Conservation (phyloP, 2,797 vertebrate genomes). For the Tauraco hartlaubi region DNA sequence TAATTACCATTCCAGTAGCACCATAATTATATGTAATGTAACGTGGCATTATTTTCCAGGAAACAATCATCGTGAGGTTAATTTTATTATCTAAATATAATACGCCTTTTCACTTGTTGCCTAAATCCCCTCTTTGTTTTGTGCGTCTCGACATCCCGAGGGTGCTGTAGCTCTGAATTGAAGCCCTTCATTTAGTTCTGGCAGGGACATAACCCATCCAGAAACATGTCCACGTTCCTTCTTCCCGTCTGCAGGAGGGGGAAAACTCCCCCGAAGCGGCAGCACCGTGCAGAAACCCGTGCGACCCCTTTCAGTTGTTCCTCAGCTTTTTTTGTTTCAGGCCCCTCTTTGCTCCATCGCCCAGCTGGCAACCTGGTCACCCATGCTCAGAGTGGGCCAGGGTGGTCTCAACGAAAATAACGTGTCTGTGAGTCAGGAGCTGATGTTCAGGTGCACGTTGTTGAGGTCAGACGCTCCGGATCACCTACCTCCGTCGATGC, state of each 20-base stretch:
- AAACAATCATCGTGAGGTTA: neutral
- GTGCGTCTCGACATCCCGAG: neutral
- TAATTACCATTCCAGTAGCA: conserved; percentile 1
- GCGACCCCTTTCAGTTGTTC: neutral
- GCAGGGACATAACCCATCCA: neutral
- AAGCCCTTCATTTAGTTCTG: neutral
- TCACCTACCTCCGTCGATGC: neutral
- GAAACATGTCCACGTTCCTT: neutral
- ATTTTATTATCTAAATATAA: conserved; percentile 51
- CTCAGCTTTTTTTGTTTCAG: neutral
- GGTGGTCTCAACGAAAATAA: neutral
- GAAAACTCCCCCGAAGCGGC: neutral
- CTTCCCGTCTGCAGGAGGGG: neutral
- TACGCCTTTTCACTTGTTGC: conserved; percentile 17
- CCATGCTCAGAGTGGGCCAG: neutral
- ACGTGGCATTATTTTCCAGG: conserved; percentile 19
- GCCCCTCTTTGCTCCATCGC: neutral
- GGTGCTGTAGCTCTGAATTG: conserved; percentile 2
- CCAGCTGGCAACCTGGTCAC: neutral
- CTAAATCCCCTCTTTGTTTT: conserved; percentile 38
- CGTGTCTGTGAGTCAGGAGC: accelerated
- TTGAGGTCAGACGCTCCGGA: accelerated
- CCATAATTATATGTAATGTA: neutral
- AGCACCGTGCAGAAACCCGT: neutral
- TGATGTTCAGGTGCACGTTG: neutral